These are phyloP conservation scores for Tympanuchus pallidicinctus DNA, from an alignment of 2,113 vertebrate genomes.

Conservation along the genomic window DNA sequence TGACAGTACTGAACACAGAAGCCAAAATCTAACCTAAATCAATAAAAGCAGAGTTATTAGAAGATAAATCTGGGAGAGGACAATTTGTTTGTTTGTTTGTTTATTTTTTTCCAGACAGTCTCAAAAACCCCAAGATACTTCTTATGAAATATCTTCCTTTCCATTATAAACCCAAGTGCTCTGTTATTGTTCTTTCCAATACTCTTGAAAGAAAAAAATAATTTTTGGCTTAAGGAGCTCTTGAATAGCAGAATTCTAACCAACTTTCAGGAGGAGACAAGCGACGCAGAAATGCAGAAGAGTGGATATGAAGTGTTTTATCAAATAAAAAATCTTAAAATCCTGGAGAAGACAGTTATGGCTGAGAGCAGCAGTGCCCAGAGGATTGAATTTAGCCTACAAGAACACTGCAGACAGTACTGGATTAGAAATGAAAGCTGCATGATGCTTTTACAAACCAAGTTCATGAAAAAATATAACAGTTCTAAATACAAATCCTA, in stretches of 20 bases:
- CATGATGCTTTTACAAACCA: background rate
- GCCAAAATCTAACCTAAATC: background rate
- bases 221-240: background rate
- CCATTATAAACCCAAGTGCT: background rate
- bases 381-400: background rate
- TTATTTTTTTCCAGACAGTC: background rate
- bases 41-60: background rate
- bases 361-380: background rate
- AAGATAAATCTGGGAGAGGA: background rate
- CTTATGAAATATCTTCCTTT: background rate
- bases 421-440: background rate
- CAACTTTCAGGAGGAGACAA: background rate
- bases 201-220: background rate
- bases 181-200: background rate
- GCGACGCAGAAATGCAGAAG: background rate
- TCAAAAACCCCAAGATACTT: background rate
- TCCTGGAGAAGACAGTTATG: background rate
- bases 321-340: background rate
- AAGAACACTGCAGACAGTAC: background rate
- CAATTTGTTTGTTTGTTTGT: background rate
- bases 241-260: background rate
- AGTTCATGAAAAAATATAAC: background rate
- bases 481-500: background rate
- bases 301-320: background rate
- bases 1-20: background rate